phyloP scores from a whole-genome alignment of 2,888 invertebrate species.

The Lymantria dispar region DNA sequence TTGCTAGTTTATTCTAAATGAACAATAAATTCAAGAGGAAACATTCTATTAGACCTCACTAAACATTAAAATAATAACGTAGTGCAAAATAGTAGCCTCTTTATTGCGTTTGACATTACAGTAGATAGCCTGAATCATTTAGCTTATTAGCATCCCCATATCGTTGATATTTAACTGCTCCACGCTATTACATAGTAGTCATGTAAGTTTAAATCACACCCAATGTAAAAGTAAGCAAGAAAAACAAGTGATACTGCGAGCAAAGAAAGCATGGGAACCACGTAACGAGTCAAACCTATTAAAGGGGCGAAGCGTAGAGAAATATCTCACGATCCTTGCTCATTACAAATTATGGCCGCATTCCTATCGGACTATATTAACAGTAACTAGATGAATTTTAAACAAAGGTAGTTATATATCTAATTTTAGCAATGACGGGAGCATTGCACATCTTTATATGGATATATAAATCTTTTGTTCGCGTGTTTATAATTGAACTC shows the following conservation, averaged over 20 bases:
- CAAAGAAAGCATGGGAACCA: conserved; percentile 70
- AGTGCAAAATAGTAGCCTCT: conserved; percentile 19
- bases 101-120: conserved; percentile 37
- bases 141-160: conserved; percentile 42
- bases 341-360: conserved; percentile 81
- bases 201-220: conserved; percentile 55
- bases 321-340: conserved; percentile 75
- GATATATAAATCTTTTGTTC: no score
- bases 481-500: no score
- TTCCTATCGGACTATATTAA: conserved; percentile 67
- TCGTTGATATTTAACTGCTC: conserved; percentile 42
- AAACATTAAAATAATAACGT: conserved; percentile 20
- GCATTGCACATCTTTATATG: no score
- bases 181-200: conserved; percentile 47
- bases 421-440: no score
- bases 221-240: conserved; percentile 51
- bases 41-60: conserved; percentile 10
- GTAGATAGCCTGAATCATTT: conserved; percentile 31
- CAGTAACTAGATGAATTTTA: conserved; percentile 43
- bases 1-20: no score
- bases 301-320: conserved; percentile 73
- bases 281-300: conserved; percentile 73
- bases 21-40: conserved; percentile 3
- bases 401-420: background rate
- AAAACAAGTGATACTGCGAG: conserved; percentile 34